Evolutionary conservation across 2,113 vertebrate genomes (phyloP).

Genomic region (Colaptes auratus): DNA sequence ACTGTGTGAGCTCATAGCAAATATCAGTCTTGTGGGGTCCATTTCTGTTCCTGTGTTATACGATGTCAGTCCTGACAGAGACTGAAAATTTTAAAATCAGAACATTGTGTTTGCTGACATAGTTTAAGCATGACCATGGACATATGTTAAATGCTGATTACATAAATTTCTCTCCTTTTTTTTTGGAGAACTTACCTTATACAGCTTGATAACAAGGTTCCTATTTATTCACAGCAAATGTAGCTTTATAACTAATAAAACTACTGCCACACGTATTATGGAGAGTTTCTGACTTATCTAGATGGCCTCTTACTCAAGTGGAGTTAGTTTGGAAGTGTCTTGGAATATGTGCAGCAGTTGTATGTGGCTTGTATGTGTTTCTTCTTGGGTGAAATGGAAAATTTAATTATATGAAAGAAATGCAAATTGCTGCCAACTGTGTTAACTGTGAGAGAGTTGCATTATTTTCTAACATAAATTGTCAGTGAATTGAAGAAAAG

Average conservation of each 20-base stretch:
- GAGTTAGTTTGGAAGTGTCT: neutral
- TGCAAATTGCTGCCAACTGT: slow-evolving; percentile 71
- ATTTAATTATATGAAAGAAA: slow-evolving; percentile 58
- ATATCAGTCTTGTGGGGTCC: neutral
- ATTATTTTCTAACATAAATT: slow-evolving; percentile 74
- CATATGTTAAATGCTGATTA: neutral
- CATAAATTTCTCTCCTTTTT: neutral
- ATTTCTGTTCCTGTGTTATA: neutral
- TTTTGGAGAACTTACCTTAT: neutral
- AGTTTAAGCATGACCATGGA: neutral
- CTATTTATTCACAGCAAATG: neutral
- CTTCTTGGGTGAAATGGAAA: slow-evolving; percentile 50
- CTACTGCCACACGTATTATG: neutral
- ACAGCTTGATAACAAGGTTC: neutral
- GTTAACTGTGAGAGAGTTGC: slow-evolving; percentile 63
- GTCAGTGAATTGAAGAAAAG: slow-evolving; percentile 60
- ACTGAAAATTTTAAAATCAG: neutral
- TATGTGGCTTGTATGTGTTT: neutral
- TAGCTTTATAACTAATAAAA: neutral
- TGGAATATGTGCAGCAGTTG: slow-evolving; percentile 1
- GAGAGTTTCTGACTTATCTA: neutral
- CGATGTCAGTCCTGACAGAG: neutral
- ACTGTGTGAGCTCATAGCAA: neutral
- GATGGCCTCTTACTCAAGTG: neutral
- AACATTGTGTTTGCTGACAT: neutral